Base-by-base conservation (phyloP, 2,797 vertebrate species). In the Falco novaeseelandiae region DNA sequence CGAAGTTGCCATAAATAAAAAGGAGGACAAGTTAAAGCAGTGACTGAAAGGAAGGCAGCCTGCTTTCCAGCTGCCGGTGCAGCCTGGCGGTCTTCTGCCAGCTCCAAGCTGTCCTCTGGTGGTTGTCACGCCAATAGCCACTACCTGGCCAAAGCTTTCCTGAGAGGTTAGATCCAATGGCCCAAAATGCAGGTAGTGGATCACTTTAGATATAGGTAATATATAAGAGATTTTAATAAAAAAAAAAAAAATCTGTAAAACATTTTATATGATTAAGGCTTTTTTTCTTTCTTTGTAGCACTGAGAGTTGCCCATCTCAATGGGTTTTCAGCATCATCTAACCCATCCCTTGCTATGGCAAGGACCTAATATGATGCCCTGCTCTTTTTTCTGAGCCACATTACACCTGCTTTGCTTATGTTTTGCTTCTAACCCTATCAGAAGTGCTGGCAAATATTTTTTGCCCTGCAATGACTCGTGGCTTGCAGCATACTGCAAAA, bases 101-200 rank as follows among this genome's bases (percentile, higher is more conserved):
- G 96, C 82, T 90, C 89, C 61, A 59, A 90, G 83, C 23, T 88
- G 91, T 81, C 95, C 88, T 30, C 95, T 92, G 48, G 49, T 92
- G 93, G 90, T 40, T 54, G 1, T 2, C 61, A 29, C 8, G 13
- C 10, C 0, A 87, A 18, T 23, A 81, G 46, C 16, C 22, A 27
- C 23, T 11, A 8, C 26, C 8, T 5, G 52, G 20, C 6, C 36
- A 49, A 58, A 55, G 51, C 34, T 48, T 55, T 38, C 58, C 59
- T 49, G 40, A 61, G 48, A 48, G 15, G 13, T 26, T 46, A 48
- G 20, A 38, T 13, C 23, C 38, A 93, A 81, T 8, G 52, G 9
- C 19, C 10, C 44, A 36, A 87, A 88, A 58, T 8, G 51, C 22
- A 80, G 38, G 27, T 15, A 55, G 40, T 11, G 1, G 6, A 32